phyloP scores from a whole-genome alignment of 1,140 invertebrate species.

The Eulimnadia texana region DNA sequence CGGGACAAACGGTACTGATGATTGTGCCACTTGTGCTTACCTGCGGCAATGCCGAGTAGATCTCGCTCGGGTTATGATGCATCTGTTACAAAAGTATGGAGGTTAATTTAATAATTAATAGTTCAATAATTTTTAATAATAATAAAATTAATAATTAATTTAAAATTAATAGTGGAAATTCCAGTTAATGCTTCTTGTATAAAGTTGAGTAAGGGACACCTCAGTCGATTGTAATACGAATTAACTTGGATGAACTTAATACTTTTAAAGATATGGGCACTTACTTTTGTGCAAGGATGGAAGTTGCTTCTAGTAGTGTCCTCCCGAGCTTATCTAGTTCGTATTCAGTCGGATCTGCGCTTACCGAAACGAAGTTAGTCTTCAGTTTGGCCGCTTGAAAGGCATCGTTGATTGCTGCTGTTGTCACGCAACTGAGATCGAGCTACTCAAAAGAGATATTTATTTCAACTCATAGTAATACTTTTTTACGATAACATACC shows the following conservation, averaged over 20 bases:
- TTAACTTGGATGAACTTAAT: not conserved
- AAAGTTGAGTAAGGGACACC: not conserved
- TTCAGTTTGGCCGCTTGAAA: slow-evolving; percentile 7
- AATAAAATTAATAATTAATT: not conserved
- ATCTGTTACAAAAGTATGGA: slow-evolving; percentile 20
- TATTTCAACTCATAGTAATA: too few relatives aligned
- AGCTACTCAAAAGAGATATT: not conserved
- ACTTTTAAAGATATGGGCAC: not conserved
- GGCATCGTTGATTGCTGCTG: slow-evolving; percentile 13
- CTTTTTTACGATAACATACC: too few relatives aligned
- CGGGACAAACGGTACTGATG: slow-evolving; percentile 29
- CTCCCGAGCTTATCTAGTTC: slow-evolving; percentile 15
- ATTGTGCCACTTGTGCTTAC: slow-evolving; percentile 30
- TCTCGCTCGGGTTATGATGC: slow-evolving; percentile 26
- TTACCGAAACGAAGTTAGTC: slow-evolving; percentile 2
- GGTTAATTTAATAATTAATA: too few relatives aligned
- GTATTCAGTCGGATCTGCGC: slow-evolving; percentile 11
- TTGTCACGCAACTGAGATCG: slow-evolving; percentile 10
- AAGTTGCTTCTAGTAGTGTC: slow-evolving; percentile 12
- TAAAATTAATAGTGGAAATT: not conserved
- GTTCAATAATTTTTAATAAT: not conserved
- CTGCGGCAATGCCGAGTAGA: slow-evolving; percentile 28
- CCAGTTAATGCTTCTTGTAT: not conserved
- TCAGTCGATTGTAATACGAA: not conserved
- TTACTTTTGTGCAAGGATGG: slow-evolving; percentile 15